Evolutionary conservation across 2,797 vertebrate genomes (phyloP), one percentile per base, ranked within the genome.

Genomic region (Sebastes iracundus): DNA sequence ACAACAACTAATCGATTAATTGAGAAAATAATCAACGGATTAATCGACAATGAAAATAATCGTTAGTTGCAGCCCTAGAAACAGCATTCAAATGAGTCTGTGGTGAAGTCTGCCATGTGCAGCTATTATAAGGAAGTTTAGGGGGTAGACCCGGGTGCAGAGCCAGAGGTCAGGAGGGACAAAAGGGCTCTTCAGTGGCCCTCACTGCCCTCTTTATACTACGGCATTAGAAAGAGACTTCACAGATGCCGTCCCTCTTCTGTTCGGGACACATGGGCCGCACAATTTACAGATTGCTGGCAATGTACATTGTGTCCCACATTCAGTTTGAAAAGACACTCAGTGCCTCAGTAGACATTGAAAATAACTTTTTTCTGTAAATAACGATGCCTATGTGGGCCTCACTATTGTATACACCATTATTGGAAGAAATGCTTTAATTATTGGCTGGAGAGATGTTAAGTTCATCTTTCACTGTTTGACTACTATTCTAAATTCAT

Each of bases 151-250:
- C 38, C 4, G 3, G 25, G 55, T 42, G 53, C 42, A 67, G 25
- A 18, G 84, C 35, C 71, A 60, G 63, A 88, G 89, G 87, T 91
- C 87, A 89, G 7, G 1, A 23, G 20, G 73, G 63, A 94, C 88
- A 94, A 90, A 78, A 14, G 80, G 72, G 67, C 81, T 88, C 72
- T 77, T 92, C 87, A 91, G 59, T 56, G 66, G 65, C 71, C 78
- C 60, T 89, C 74, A 66, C 58, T 77, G 78, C 62, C 30, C 28
- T 87, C 75, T 87, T 90, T 89, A 74, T 90, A 46, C 60, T 2
- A 30, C 62, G 58, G 33, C 52, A 63, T 80, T 74, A 69, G 46
- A 84, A 81, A 78, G 53, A 79, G 69, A 73, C 83, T 75, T 72
- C 83, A 72, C 85, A 88, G 83, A 90, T 87, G 83, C 71, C n/a